A percentile compares a stretch with the other conserved stretches of the same genome.
Conservation (phyloP, 2,113 vertebrate genomes). For the Illadopsis cleaveri region DNA sequence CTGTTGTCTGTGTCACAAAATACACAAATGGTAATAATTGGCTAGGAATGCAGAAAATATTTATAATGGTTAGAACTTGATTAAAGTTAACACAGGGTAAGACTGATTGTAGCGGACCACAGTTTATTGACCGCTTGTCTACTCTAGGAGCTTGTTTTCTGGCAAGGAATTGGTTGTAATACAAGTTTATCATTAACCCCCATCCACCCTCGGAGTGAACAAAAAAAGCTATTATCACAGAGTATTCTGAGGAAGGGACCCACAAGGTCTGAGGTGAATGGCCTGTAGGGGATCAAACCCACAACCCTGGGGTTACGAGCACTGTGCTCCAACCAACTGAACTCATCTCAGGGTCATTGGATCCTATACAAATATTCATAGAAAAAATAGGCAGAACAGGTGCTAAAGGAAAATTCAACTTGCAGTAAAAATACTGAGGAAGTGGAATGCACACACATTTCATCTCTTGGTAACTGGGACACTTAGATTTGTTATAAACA, state of each 20-base stretch:
- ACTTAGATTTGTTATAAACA: not conserved
- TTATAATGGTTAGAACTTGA: not conserved
- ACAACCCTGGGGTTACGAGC: fast-evolving
- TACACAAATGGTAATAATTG: not conserved
- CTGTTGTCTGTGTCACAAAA: not conserved
- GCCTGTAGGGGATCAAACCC: not conserved
- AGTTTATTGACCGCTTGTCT: not conserved
- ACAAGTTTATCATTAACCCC: not conserved
- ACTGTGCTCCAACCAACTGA: not conserved
- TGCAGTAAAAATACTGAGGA: not conserved
- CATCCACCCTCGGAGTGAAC: not conserved
- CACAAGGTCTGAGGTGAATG: not conserved
- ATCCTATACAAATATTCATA: not conserved
- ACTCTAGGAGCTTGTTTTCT: not conserved
- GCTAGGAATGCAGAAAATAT: not conserved
- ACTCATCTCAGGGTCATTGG: fast-evolving
- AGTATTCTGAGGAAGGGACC: not conserved
- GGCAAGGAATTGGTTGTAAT: not conserved
- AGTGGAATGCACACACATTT: not conserved
- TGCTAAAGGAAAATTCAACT: not conserved
- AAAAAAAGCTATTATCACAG: not conserved
- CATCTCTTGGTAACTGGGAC: not conserved
- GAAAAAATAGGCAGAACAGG: not conserved
- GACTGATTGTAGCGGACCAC: not conserved
- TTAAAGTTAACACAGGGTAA: not conserved